Conservation (phyloP, 2,113 vertebrate species). For the Callionymus lyra region DNA sequence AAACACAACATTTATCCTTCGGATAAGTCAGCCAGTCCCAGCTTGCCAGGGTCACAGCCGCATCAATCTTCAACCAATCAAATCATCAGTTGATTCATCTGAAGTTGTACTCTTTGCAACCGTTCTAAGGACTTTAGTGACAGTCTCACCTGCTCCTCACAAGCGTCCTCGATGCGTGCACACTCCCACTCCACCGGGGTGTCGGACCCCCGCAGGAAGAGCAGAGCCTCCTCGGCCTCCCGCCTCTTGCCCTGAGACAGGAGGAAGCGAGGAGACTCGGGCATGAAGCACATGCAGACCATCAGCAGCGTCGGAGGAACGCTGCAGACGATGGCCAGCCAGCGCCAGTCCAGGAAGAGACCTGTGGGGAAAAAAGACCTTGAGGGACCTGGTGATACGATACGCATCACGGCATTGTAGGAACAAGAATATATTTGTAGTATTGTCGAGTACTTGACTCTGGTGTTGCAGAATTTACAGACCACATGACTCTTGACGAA, state of each 20-base stretch:
- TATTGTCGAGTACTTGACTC: too few relatives aligned
- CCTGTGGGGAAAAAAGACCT: slow-evolving; percentile 19
- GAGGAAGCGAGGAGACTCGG: slow-evolving; percentile 83
- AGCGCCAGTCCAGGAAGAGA: slow-evolving; percentile 76
- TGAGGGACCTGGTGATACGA: too few relatives aligned
- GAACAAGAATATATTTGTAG: too few relatives aligned
- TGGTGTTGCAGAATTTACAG: too few relatives aligned
- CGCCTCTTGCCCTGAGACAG: slow-evolving; percentile 61
- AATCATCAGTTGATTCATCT: too few relatives aligned
- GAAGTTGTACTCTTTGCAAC: too few relatives aligned
- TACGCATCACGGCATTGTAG: too few relatives aligned
- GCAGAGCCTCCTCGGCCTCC: slow-evolving; percentile 73
- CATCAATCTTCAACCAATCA: too few relatives aligned
- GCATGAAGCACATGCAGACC: slow-evolving; percentile 81
- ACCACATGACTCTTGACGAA: too few relatives aligned
- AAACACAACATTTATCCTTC: too few relatives aligned
- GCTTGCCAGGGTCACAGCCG: neutral
- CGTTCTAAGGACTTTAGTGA: too few relatives aligned
- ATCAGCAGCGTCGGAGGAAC: slow-evolving; percentile 75
- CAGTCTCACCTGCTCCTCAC: slow-evolving; percentile 65
- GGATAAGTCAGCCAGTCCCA: too few relatives aligned
- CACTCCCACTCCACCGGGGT: slow-evolving; percentile 71
- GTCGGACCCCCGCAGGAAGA: slow-evolving; percentile 77
- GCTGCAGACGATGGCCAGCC: slow-evolving; percentile 81
- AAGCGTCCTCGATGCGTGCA: slow-evolving; percentile 61